Percentiles rank a stretch among this genome's conserved stretches.
phyloP scores from a whole-genome alignment of 2,888 invertebrate genomes.

The Mesopsocus fuscifrons region DNA sequence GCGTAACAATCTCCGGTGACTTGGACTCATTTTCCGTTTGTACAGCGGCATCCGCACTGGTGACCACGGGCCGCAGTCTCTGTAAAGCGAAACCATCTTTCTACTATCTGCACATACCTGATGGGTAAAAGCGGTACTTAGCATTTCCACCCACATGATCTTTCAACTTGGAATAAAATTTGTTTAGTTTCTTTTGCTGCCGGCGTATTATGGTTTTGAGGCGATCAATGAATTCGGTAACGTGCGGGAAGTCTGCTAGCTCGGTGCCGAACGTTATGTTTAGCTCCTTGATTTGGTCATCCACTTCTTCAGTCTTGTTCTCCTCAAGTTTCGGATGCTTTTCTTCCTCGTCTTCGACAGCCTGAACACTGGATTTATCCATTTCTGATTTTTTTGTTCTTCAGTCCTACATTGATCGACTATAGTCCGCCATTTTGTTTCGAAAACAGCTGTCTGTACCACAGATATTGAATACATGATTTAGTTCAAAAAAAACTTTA shows the following conservation, averaged over 20 bases:
- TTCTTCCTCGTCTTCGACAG: no score
- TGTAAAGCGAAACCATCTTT: constrained; percentile 2
- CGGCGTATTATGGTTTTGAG: constrained; percentile 34
- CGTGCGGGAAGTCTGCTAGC: constrained; percentile 36
- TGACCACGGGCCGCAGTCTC: neutral
- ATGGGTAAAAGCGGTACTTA: constrained; percentile 11
- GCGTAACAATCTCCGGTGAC: neutral
- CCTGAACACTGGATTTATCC: no score
- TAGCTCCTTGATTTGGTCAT: constrained; percentile 4
- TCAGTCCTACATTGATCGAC: no score
- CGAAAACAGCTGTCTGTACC: no score
- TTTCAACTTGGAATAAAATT: constrained; percentile 35
- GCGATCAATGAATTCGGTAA: constrained; percentile 34
- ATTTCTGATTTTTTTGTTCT: no score
- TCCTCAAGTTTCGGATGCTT: no score
- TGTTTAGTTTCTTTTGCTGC: constrained; percentile 36
- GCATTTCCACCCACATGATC: constrained; percentile 26
- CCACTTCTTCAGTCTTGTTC: no score
- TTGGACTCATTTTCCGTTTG: neutral
- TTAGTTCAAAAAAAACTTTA: no score
- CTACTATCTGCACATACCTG: constrained; percentile 10
- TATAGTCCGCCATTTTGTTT: no score
- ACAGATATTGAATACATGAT: no score
- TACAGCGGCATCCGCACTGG: neutral
- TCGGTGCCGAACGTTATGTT: constrained; percentile 21